Evolutionary conservation across 2,797 vertebrate species (phyloP).

Genomic region (Ciconia nigra): DNA sequence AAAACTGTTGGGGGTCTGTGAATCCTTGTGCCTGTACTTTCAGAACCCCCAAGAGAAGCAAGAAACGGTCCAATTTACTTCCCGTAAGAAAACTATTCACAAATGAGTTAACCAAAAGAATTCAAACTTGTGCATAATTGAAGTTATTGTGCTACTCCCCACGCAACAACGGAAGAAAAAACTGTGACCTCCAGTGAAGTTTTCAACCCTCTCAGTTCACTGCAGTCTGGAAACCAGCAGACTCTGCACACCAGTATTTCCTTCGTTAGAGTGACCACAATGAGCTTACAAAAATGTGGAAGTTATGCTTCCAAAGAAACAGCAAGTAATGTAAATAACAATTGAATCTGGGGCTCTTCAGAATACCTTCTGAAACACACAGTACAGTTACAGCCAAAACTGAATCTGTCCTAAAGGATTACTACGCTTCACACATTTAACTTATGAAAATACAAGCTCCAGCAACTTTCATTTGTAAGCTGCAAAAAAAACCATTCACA

Average conservation of each 20-base stretch:
- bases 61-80: background rate
- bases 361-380: background rate
- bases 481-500: background rate
- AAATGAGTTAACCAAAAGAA: background rate
- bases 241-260: background rate
- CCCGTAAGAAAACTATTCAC: background rate
- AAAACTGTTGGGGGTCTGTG: background rate
- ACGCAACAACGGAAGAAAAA: background rate
- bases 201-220: background rate
- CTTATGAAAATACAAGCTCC: background rate
- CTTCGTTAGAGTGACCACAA: background rate
- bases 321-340: background rate
- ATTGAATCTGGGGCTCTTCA: background rate
- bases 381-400: background rate
- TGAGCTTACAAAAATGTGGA: background rate
- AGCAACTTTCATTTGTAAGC: background rate
- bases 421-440: background rate
- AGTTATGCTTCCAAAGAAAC: background rate
- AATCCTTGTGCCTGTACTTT: background rate
- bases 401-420: background rate
- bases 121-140: background rate
- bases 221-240: background rate
- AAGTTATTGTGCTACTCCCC: background rate
- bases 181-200: background rate
- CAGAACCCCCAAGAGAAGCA: background rate